These are phyloP conservation scores for Caenorhabditis latens DNA, from an alignment of 1,140 invertebrate genomes.

Conservation along the genomic window DNA sequence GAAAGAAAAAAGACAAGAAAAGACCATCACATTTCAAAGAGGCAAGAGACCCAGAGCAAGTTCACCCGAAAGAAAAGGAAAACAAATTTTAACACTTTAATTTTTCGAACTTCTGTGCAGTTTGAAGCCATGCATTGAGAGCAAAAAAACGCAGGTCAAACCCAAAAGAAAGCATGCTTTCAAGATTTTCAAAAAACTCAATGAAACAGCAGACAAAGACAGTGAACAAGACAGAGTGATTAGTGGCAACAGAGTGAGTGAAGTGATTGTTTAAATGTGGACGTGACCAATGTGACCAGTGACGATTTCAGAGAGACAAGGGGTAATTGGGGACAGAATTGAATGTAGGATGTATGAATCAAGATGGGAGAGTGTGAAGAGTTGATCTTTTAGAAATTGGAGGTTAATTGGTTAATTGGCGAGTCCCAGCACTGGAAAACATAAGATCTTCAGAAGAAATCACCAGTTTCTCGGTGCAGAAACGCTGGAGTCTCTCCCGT, in stretches of 20 bases:
- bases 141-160: neutral
- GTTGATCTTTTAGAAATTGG: no score
- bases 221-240: slow-evolving; percentile 25
- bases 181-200: neutral
- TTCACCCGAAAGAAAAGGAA: neutral
- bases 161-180: slow-evolving; percentile 1
- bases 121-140: neutral
- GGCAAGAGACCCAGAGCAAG: neutral
- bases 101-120: no score
- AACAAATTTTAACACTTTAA: no score
- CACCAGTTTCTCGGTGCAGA: no score
- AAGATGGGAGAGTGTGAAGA: neutral
- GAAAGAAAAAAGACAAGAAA: neutral
- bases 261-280: neutral
- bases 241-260: slow-evolving; percentile 3
- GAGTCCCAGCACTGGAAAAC: no score
- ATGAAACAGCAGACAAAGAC: neutral
- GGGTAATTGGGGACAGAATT: neutral
- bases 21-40: neutral
- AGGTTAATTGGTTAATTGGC: no score
- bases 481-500: no score
- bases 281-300: slow-evolving; percentile 21
- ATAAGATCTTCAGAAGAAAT: no score
- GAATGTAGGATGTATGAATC: neutral
- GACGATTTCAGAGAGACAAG: neutral